phyloP scores from a whole-genome alignment of 2,113 vertebrate genomes.

The Sinosuthora webbiana region DNA sequence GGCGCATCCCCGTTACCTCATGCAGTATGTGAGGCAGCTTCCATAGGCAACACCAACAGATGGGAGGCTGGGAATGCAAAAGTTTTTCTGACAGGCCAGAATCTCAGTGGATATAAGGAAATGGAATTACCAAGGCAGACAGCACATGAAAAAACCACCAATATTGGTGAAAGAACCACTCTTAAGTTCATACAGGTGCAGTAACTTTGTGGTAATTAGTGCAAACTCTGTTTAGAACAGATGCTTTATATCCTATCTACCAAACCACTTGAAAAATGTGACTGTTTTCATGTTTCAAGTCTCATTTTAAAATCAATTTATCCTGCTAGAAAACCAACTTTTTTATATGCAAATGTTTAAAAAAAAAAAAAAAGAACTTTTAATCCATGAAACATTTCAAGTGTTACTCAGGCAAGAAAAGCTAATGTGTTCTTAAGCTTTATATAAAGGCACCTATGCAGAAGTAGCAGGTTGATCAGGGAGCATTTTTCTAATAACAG shows the following conservation, averaged over 20 bases:
- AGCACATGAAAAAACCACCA: not conserved
- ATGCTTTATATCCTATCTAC: not conserved
- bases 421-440: not conserved
- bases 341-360: not conserved
- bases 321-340: not conserved
- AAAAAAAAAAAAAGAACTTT: not conserved
- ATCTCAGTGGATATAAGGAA: not conserved
- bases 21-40: not conserved
- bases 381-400: not conserved
- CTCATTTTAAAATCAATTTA: not conserved
- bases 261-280: not conserved
- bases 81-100: not conserved
- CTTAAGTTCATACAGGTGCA: not conserved
- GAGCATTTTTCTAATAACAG: conserved; percentile 32
- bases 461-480: not conserved
- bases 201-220: not conserved
- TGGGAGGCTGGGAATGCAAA: not conserved
- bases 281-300: not conserved
- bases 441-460: not conserved
- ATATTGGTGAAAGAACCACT: not conserved
- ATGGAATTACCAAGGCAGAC: not conserved
- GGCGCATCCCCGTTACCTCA: accelerated
- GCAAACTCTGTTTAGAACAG: not conserved
- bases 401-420: not conserved
- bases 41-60: not conserved